Percentiles rank a stretch among this genome's conserved stretches.
Evolutionary conservation across 2,888 invertebrate species (phyloP).

Genomic region (Entomobrya proxima): DNA sequence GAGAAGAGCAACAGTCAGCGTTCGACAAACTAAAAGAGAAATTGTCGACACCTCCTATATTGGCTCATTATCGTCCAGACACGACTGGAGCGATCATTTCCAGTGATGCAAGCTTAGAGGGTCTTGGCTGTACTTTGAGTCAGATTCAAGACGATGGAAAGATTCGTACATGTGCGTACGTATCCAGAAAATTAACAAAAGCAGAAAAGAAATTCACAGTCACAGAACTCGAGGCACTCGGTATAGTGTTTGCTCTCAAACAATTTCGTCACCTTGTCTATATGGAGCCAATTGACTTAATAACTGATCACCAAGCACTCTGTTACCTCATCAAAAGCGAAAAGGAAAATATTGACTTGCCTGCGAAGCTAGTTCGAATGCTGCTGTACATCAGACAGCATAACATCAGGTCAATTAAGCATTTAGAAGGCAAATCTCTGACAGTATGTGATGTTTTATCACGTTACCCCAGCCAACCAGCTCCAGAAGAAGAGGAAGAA

Average conservation of each 20-base stretch:
- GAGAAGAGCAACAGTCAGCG: neutral
- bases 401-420: neutral
- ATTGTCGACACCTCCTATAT: neutral
- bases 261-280: neutral
- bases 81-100: neutral
- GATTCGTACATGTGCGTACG: neutral
- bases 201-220: neutral
- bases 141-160: neutral
- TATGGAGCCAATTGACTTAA: neutral
- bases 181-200: neutral
- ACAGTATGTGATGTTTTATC: neutral
- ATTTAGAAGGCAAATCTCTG: neutral
- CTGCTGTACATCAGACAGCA: neutral
- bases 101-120: neutral
- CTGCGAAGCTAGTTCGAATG: neutral
- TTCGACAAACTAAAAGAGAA: neutral
- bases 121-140: neutral
- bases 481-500: neutral
- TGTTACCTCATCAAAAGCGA: neutral
- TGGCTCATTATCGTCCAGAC: neutral
- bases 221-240: neutral
- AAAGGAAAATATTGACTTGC: neutral
- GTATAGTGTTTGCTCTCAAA: neutral
- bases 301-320: slow-evolving; percentile 17
- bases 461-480: neutral